Evolutionary conservation across 2,113 vertebrate genomes (phyloP).

Genomic region (Vidua macroura): DNA sequence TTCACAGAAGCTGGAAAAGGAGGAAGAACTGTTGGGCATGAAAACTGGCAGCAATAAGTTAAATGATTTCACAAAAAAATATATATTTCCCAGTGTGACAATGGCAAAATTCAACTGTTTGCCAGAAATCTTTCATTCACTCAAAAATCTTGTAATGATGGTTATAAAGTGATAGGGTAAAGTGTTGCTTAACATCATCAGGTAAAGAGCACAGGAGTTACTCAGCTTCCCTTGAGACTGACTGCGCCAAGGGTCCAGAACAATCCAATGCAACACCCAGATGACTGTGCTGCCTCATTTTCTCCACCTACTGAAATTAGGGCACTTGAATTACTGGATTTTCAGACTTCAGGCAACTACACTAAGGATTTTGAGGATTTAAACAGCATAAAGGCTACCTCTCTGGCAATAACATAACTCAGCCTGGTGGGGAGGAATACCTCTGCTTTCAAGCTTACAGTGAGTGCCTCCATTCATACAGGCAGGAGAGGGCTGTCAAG

Average conservation of each 20-base stretch:
- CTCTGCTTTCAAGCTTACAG: not conserved
- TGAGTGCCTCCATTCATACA: not conserved
- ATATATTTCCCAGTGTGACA: accelerated
- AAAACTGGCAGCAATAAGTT: not conserved
- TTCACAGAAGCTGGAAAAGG: not conserved
- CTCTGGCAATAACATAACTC: not conserved
- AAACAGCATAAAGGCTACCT: not conserved
- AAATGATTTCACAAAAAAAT: not conserved
- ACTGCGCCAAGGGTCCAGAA: not conserved
- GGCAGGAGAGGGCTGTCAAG: not conserved
- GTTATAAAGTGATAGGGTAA: not conserved
- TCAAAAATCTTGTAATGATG: not conserved
- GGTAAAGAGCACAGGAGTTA: not conserved
- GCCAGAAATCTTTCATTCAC: not conserved
- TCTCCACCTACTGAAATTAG: not conserved
- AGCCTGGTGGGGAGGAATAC: not conserved
- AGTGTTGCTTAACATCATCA: not conserved
- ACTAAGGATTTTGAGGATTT: not conserved
- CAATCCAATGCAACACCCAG: accelerated
- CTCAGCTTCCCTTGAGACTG: not conserved
- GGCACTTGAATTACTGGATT: not conserved
- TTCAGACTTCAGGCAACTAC: not conserved
- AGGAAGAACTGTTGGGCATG: not conserved
- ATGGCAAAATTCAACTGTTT: not conserved
- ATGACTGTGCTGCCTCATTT: not conserved